Conservation (phyloP, 2,113 vertebrate species). For the Puffinus mauretanicus region DNA sequence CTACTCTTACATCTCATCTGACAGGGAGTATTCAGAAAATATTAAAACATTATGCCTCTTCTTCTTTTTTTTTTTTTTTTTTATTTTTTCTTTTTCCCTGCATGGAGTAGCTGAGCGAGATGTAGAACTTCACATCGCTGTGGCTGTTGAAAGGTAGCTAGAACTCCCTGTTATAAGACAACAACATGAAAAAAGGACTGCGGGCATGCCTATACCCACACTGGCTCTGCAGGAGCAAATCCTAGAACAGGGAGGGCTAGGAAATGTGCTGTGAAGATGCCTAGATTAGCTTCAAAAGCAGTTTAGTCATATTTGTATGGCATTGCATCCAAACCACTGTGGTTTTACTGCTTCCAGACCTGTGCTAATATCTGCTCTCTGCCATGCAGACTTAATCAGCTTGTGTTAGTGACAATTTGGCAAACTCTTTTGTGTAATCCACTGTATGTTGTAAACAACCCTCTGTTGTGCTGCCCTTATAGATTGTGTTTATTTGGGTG, state of each 20-base stretch:
- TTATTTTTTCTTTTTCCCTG: background rate
- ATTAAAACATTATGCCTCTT: background rate
- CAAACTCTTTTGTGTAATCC: background rate
- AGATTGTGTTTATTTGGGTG: background rate
- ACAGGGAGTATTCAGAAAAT: background rate
- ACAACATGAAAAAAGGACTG: background rate
- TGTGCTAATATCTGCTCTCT: background rate
- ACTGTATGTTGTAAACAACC: background rate
- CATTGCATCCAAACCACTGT: background rate
- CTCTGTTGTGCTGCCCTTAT: background rate
- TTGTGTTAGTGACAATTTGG: slow-evolving; percentile 6
- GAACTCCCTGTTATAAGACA: background rate
- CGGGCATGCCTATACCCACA: background rate
- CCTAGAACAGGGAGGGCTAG: background rate
- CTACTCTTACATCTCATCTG: background rate
- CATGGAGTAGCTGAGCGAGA: background rate
- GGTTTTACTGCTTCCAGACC: background rate
- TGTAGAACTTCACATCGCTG: background rate
- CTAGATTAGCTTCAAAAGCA: background rate
- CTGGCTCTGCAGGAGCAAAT: background rate
- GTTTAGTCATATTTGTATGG: background rate
- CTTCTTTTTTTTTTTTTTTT: too few relatives aligned
- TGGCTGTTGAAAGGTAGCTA: background rate
- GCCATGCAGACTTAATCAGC: background rate
- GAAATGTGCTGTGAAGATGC: background rate